Conservation (phyloP, 2,888 invertebrate species). For the Amiota mariae region DNA sequence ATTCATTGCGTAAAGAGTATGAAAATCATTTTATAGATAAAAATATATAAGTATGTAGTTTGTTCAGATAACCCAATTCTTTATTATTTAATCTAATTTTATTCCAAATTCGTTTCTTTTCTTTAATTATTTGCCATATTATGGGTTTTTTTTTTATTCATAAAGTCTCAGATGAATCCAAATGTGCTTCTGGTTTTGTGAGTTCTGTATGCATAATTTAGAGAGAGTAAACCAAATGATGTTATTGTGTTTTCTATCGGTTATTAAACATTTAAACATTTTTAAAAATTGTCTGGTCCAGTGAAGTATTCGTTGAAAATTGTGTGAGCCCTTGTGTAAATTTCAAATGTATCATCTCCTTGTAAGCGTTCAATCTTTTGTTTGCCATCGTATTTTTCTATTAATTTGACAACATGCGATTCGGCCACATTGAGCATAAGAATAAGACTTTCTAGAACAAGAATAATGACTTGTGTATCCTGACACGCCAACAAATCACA, state of each 20-base stretch:
- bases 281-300: constrained; percentile 74
- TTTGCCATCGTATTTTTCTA: constrained; percentile 98
- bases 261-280: constrained; percentile 38
- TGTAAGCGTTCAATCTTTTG: constrained; percentile 94
- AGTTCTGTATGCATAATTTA: background rate
- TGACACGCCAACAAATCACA: constrained; percentile 95
- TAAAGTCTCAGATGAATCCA: too few species aligned
- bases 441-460: constrained; percentile 96
- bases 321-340: constrained; percentile 98
- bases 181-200: background rate
- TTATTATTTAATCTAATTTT: constrained; percentile 35
- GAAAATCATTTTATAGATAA: too few species aligned
- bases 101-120: constrained; percentile 30
- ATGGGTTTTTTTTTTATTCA: too few species aligned
- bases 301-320: constrained; percentile 99
- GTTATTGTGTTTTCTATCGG: constrained; percentile 25
- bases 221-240: background rate
- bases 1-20: too few species aligned
- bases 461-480: constrained; percentile 92
- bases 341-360: constrained; percentile 98
- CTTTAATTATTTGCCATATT: too few species aligned
- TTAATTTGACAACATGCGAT: constrained; percentile 86
- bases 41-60: too few species aligned
- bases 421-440: constrained; percentile 99
- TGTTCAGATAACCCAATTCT: constrained; percentile 46